Percentiles rank a stretch among this genome's conserved stretches.
These are phyloP conservation scores for Panagrolaimus sp. DNA, from an alignment of 1,140 invertebrate species.

Conservation along the genomic window DNA sequence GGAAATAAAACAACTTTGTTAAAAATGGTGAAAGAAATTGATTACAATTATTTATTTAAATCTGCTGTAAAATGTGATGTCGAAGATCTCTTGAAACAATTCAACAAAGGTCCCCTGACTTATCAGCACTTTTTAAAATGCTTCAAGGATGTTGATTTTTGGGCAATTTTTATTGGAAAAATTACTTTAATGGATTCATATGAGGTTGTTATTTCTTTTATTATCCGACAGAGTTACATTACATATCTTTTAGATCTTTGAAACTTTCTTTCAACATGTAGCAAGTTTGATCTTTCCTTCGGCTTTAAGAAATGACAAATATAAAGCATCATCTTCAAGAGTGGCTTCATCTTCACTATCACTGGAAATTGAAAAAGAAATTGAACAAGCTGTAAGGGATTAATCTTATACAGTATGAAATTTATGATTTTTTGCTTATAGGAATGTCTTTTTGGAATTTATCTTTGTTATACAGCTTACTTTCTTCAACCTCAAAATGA, in stretches of 20 bases:
- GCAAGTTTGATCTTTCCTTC: not conserved
- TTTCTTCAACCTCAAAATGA: slow-evolving; percentile 5
- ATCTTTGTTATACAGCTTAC: slow-evolving; percentile 2
- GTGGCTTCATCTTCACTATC: too few relatives aligned
- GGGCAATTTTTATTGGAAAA: not conserved
- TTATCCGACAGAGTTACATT: not conserved
- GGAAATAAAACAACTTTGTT: too few relatives aligned
- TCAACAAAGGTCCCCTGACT: slow-evolving; percentile 1
- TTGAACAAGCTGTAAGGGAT: not conserved
- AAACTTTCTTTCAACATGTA: not conserved
- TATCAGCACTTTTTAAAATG: not conserved
- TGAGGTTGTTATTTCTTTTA: not conserved
- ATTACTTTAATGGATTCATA: not conserved
- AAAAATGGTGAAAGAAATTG: too few relatives aligned
- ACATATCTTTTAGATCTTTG: not conserved
- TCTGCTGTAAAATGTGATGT: not conserved
- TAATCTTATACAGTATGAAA: not conserved
- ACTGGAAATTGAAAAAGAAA: not conserved
- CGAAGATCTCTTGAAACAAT: not conserved
- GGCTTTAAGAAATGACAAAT: not conserved
- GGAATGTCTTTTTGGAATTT: slow-evolving; percentile 1
- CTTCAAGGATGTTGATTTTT: slow-evolving; percentile 6
- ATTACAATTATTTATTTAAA: too few relatives aligned
- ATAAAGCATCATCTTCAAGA: not conserved
- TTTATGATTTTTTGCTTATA: not conserved